phyloP scores from a whole-genome alignment of 1,140 invertebrate species.

The Orchestia grillus region DNA sequence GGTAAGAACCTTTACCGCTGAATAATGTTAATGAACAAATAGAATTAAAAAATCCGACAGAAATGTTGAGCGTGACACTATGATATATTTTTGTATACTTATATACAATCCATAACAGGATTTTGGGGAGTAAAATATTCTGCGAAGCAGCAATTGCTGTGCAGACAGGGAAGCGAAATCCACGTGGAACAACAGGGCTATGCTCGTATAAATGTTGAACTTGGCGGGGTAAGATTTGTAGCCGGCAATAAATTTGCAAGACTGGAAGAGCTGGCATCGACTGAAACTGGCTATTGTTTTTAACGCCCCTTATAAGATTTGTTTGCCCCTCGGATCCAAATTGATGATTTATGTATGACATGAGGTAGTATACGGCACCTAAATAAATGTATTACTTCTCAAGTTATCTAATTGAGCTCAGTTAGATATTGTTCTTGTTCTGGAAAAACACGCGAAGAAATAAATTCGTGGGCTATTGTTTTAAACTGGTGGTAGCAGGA shows the following conservation, averaged over 20 bases:
- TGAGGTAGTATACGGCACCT: background rate
- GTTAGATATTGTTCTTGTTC: background rate
- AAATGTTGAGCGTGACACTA: no score
- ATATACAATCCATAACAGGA: no score
- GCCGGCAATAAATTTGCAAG: slow-evolving; percentile 15
- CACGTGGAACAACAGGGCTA: background rate
- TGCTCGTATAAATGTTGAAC: background rate
- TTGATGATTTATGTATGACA: background rate
- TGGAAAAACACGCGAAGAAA: background rate
- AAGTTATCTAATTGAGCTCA: background rate
- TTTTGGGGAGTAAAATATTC: no score
- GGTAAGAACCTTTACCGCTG: no score
- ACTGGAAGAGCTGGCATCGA: slow-evolving; percentile 27
- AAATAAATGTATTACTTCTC: background rate
- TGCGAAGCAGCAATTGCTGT: background rate
- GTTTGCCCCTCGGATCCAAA: background rate
- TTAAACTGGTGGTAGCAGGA: background rate
- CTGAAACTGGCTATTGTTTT: background rate
- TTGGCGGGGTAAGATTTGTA: background rate
- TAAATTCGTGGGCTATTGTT: background rate
- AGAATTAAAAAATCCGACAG: no score
- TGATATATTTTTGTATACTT: no score
- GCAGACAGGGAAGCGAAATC: background rate
- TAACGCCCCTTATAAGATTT: slow-evolving; percentile 35
- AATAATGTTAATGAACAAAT: no score